Base-by-base conservation (phyloP, 2,888 invertebrate species). In the Drosophila lacicola region DNA sequence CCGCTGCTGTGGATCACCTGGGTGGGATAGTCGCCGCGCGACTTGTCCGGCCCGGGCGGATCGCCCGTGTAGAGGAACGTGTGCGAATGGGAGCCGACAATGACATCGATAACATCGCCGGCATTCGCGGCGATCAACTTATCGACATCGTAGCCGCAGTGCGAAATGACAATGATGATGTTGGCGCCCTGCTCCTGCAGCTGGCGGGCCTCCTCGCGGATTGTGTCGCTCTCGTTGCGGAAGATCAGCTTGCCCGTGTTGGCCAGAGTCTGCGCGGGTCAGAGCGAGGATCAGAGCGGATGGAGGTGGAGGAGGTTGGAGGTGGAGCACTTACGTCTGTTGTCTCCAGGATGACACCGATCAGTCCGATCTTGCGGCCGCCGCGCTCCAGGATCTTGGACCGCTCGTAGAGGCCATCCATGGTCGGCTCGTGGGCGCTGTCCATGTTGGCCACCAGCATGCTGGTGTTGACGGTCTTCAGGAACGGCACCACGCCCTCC, bases 1-100 rank as follows among this genome's bases (percentile, higher is more conserved):
- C 91, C 91, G 39, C 78, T 81, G 73, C 95, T 94, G 13, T 93
- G 93, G 5, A 96, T 94, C 0, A 96, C 93, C 76, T 91, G 82
- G 0, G 95, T 95, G 0, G 97, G 97, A 92, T 97, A 97, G 0
- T 94, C 93, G 8, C 95, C 95, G 13, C 80, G 87, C 0, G 95
- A 93, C 0, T 53, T 92, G 72, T 95, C 94, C 0, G 94, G 94
- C 19, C 94, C 95, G 0, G 94, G 94, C 0, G 93, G 90, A 1
- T 90, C 92, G 0, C 93, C 94, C 8, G 95, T 95, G 90, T 94
- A 97, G 0, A 97, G 93, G 78, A 97, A 94, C 0, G 96, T 95
- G 90, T 98, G 96, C 0, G 96, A 95, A 90, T 97, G 97, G 0
- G 95, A 96, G 5, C 97, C 97, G n/a, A 98, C 95, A 62, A 98